These are phyloP conservation scores for Centropyge bicolor DNA, from an alignment of 2,797 vertebrate genomes.

Conservation along the genomic window DNA sequence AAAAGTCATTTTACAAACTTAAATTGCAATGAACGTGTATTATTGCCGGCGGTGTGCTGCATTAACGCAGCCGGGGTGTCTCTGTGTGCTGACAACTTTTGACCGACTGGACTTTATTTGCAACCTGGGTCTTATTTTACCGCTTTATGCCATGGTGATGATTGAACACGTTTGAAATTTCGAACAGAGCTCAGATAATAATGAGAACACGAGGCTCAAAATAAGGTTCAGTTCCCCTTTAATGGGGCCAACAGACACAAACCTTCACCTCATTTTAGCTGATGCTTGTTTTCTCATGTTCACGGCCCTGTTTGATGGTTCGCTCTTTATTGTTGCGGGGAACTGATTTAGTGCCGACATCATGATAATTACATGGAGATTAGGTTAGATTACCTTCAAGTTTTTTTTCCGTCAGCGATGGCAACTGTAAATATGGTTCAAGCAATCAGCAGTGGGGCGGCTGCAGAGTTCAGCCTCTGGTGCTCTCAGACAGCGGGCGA, in stretches of 20 bases:
- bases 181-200: too few relatives aligned
- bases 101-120: not conserved
- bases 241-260: not conserved
- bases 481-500: conserved; percentile 35
- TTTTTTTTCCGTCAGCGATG: not conserved
- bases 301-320: not conserved
- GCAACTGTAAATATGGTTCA: conserved; percentile 46
- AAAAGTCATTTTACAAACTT: conserved; percentile 47
- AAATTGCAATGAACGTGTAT: conserved; percentile 7
- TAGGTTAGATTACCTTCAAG: not conserved
- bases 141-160: not conserved
- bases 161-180: too few relatives aligned
- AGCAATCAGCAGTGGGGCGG: conserved; percentile 33
- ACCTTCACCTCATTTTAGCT: not conserved
- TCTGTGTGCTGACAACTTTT: not conserved
- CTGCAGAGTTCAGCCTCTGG: conserved; percentile 47
- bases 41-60: not conserved
- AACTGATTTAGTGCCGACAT: not conserved
- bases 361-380: not conserved
- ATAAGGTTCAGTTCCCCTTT: not conserved
- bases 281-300: not conserved
- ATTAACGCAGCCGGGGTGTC: not conserved
- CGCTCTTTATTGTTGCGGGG: not conserved
- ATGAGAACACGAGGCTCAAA: not conserved
- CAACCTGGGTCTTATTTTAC: not conserved